Evolutionary conservation across 2,797 vertebrate species (phyloP).

Genomic region (Saguinus oedipus): DNA sequence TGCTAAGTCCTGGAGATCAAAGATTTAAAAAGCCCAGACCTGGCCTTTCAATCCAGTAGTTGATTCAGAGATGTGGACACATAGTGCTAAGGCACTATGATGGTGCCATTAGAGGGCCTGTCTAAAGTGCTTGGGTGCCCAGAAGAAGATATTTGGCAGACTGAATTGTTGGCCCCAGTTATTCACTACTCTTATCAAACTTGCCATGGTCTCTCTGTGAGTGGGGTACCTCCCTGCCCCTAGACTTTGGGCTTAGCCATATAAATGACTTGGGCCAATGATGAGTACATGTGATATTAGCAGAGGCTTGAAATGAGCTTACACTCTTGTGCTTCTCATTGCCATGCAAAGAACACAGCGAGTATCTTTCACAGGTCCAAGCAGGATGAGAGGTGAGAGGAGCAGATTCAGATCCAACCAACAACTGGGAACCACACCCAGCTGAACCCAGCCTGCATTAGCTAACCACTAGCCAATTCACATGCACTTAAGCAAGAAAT

Average conservation of each 20-base stretch:
- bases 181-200: constrained; percentile 5
- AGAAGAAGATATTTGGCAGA: not conserved
- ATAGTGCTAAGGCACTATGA: not conserved
- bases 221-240: not conserved
- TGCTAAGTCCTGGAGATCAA: not conserved
- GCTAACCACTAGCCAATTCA: not conserved
- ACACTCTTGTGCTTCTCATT: not conserved
- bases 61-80: constrained; percentile 33
- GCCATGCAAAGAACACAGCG: not conserved
- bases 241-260: not conserved
- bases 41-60: constrained; percentile 24
- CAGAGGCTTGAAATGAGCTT: constrained; percentile 14
- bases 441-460: not conserved
- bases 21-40: not conserved
- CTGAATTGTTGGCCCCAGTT: not conserved
- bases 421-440: constrained; percentile 4
- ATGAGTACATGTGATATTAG: not conserved
- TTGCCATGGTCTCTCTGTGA: not conserved
- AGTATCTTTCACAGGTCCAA: not conserved
- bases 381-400: not conserved
- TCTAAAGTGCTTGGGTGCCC: not conserved
- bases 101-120: not conserved
- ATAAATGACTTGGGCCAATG: not conserved
- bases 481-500: constrained; percentile 11
- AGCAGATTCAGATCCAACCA: not conserved